Conservation (phyloP, 2,797 vertebrate genomes). For the Heteromormyrus szaboi region DNA sequence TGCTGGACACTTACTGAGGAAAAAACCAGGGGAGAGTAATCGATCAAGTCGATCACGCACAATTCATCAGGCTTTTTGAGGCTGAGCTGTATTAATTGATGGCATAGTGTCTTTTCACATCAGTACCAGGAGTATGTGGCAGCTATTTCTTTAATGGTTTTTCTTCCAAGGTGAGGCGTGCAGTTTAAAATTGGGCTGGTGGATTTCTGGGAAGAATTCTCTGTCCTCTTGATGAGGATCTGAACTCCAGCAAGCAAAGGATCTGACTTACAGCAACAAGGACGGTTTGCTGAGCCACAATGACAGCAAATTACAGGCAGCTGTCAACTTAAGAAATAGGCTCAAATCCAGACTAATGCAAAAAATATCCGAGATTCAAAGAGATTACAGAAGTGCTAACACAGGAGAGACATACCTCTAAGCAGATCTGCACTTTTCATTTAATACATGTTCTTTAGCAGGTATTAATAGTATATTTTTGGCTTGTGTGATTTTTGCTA, state of each 20-base stretch:
- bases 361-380: background rate
- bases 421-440: background rate
- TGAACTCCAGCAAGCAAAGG: background rate
- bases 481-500: background rate
- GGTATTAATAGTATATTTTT: background rate
- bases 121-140: background rate
- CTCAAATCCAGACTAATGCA: background rate
- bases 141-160: background rate
- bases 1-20: background rate
- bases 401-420: background rate
- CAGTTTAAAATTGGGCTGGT: background rate
- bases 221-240: background rate
- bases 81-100: background rate
- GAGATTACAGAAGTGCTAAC: background rate
- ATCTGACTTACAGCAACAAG: background rate
- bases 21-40: background rate
- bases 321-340: background rate
- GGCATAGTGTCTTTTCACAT: background rate
- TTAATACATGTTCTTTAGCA: background rate
- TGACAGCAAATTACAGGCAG: background rate
- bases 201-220: background rate
- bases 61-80: conserved; percentile 16
- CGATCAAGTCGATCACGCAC: background rate
- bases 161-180: background rate
- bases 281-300: background rate